Evolutionary conservation across 2,888 invertebrate genomes (phyloP).

Genomic region (Neria commutata): DNA sequence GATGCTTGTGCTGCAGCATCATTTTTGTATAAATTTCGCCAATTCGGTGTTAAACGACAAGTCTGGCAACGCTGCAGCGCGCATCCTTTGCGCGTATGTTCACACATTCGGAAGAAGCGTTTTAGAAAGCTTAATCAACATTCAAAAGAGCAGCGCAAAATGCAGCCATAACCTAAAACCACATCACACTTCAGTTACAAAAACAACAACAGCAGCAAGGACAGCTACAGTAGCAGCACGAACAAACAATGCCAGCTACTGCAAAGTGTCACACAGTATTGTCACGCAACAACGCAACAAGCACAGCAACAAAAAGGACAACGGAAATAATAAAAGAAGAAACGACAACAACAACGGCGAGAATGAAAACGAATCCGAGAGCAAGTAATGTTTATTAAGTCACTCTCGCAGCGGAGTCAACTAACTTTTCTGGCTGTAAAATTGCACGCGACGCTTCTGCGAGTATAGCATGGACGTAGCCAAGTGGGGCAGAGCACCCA

Average conservation of each 20-base stretch:
- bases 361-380: neutral
- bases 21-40: too few species aligned
- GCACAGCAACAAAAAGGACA: neutral
- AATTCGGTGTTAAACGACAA: too few species aligned
- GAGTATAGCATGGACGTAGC: too few species aligned
- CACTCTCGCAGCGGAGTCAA: constrained; percentile 3
- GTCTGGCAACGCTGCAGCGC: neutral
- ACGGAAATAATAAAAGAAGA: neutral
- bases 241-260: too few species aligned
- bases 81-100: neutral
- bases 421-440: neutral
- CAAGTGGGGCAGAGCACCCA: too few species aligned
- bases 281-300: neutral
- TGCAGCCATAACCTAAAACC: neutral
- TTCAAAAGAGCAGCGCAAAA: neutral
- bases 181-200: too few species aligned
- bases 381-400: constrained; percentile 5
- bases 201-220: neutral
- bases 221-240: neutral
- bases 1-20: too few species aligned
- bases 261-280: constrained; percentile 1
- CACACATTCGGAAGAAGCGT: neutral
- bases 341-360: neutral
- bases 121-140: neutral
- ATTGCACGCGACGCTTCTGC: constrained; percentile 4